Evolutionary conservation across 2,888 invertebrate species (phyloP), one percentile per base, ranked within the genome.

Genomic region (Vandiemenella viatica): DNA sequence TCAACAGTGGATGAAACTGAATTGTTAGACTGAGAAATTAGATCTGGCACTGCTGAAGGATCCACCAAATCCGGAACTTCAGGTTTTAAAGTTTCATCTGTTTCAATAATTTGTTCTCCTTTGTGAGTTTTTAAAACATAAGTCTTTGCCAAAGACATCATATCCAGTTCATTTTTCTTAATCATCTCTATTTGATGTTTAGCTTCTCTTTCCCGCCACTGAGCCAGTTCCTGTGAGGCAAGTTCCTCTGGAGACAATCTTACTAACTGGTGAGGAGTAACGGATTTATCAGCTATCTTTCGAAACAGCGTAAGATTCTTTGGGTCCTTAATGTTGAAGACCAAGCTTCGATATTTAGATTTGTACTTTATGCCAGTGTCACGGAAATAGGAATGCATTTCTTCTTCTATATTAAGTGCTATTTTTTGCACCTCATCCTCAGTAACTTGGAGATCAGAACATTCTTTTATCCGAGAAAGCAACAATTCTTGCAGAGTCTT

Each of bases 51-150:
- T 50, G 60, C 61, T 19, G 66, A 64, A 26, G 65, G 65, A 51
- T 69, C 69, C 42, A 69, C 67, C 17, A 74, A 75, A 64, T 81
- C 79, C 4, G 52, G 43, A 13, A 50, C 52, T 19, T 52, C 51
- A 19, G 43, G 45, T 46, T 53, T 50, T 13, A 50, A 15, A 19
- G 61, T 56, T 46, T 66, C 66, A 51, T 66, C 65, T 18, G 65
- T 66, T 48, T 65, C 67, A 46, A 70, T 66, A 21, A 68, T 65
- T 52, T 67, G 65, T 66, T 87, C 89, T 42, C 92, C 93, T 70
- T 95, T 93, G 65, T 93, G 92, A 1, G 92, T 92, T 67, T 93
- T 95, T 49, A 93, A 74, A 16, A 89, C 83, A 59, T 84, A 85
- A 41, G 84, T 86, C 62, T 87, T 81, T 48, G 77, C 80, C 55